phyloP scores from a whole-genome alignment of 30 jellyfish, hydroid and myxozoan genomes.

The Morbakka virulenta region DNA sequence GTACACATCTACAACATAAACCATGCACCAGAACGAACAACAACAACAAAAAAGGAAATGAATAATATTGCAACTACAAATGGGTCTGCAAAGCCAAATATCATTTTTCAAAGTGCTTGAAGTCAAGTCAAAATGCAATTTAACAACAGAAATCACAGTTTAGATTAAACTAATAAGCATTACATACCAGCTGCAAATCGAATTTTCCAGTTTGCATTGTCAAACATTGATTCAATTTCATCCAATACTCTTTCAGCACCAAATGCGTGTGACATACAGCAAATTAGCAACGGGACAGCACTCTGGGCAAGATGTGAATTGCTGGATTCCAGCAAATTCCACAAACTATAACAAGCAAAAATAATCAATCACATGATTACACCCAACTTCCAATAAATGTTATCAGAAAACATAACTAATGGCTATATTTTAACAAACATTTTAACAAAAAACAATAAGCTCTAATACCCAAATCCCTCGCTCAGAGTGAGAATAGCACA shows the following conservation, averaged over 20 bases:
- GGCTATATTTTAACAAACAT: too few species aligned
- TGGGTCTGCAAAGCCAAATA: too few species aligned
- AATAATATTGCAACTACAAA: too few species aligned
- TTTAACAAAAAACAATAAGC: neutral
- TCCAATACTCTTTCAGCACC: constrained; percentile 78
- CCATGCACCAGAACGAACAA: too few species aligned
- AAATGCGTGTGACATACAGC: constrained; percentile 69
- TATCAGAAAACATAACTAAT: too few species aligned
- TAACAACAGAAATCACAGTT: too few species aligned
- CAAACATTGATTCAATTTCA: constrained; percentile 60
- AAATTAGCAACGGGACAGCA: constrained; percentile 88
- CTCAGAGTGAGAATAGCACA: neutral
- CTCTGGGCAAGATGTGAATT: constrained; percentile 74
- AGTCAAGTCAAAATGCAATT: too few species aligned
- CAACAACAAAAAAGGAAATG: too few species aligned
- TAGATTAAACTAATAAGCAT: neutral
- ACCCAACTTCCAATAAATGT: neutral
- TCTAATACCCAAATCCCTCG: neutral
- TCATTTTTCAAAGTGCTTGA: too few species aligned
- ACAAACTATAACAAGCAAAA: constrained; percentile 35
- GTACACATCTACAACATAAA: too few species aligned
- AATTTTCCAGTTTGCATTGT: constrained; percentile 76
- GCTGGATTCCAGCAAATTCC: constrained; percentile 81
- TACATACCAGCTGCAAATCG: constrained; percentile 86
- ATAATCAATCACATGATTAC: neutral